Base-by-base conservation (phyloP, 2,888 invertebrate genomes). In the Elmis aenea region DNA sequence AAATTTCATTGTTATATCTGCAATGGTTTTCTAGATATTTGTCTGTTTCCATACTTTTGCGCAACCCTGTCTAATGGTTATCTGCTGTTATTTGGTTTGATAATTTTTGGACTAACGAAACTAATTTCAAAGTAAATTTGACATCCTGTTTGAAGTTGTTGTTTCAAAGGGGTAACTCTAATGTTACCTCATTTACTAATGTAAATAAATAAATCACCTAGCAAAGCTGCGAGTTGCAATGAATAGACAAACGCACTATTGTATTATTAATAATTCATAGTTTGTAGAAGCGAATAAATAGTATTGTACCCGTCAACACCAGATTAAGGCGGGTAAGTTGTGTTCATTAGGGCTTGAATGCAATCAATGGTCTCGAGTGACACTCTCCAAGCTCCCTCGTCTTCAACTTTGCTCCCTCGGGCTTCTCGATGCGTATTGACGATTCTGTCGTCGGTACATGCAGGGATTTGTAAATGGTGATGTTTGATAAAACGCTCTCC, bases 321-420 rank as follows among this genome's bases (percentile, higher is more conserved):
- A 42, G 39, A 45, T 45, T 42, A 42, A 38, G 39, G 42, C 39
- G 37, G 33, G 36, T 42, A 45, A 42, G 42, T 45, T 36, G 42
- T 45, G 36, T 45, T 42, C 42, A 45, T 45, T 45, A 42, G 33
- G 34, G 28, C 24, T 29, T 42, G 38, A 42, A 42, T 42, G 38
- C 36, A 41, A 41, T 41, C 41, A 41, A 37, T 41, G 41, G 41
- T 41, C 41, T 33, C 41, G 29, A 41, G 41, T 41, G 41, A 41
- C 41, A 28, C 28, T 32, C 36, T 25, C 26, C 36, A 31, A 32
- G 26, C 32, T 25, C 36, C 36, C 39, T 37, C 26, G 26, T 27
- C 32, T 32, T 41, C 35, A 33, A 37, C 28, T 31, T 36, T 36
- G 21, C 26, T 35, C 35, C 35, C 31, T 21, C 25, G 26, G 21